Base-by-base conservation (phyloP, 1,140 invertebrate genomes). In the Nomia melanderi region DNA sequence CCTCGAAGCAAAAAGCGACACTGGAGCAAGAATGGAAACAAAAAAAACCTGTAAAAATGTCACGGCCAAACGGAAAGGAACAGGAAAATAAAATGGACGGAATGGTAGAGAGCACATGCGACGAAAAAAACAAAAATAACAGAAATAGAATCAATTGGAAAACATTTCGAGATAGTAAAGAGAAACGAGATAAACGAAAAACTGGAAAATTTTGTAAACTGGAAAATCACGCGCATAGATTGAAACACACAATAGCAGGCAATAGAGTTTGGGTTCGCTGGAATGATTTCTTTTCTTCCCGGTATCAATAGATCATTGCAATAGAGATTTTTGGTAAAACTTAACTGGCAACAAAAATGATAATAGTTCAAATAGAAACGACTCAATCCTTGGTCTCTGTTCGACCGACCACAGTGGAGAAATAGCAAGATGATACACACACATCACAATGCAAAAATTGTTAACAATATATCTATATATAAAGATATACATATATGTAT, bases 401-500 rank as follows among this genome's bases (percentile, higher is more conserved):
- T 82, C 73, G 57, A 79, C 72, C 79, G 65, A 71, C 64, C 39
- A 54, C 33, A 41, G 50, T 64, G 20, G 14, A 47, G 44, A 75
- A 82, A 79, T 86, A 85, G 80, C 77, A 77, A 77, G 59, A n/a
- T 77, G 33, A 57, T 65, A 76, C 44, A 69, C 44, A 69, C 57
- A 57, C 41, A 57, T 20, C 14, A 57, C 23, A 57, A 57, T 57
- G 56, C 74, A 44, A 71, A 62, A 50, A 41, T 20, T 57, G n/a
- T 50, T 44, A 36, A 29, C 53, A 69, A 83, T 78, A 84, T 85
- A 85, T 85, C 78, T 85, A 85, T 85, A 85, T 85, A 85, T 85
- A 84, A 60, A 83, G 57, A 77, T 84, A 84, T 80, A 84, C 73
- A 84, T 84, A 84, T 83, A 84, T 81, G 78, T 84, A 84, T 84